These are phyloP conservation scores for Puma concolor DNA, from an alignment of 2,113 vertebrate genomes.

Conservation along the genomic window DNA sequence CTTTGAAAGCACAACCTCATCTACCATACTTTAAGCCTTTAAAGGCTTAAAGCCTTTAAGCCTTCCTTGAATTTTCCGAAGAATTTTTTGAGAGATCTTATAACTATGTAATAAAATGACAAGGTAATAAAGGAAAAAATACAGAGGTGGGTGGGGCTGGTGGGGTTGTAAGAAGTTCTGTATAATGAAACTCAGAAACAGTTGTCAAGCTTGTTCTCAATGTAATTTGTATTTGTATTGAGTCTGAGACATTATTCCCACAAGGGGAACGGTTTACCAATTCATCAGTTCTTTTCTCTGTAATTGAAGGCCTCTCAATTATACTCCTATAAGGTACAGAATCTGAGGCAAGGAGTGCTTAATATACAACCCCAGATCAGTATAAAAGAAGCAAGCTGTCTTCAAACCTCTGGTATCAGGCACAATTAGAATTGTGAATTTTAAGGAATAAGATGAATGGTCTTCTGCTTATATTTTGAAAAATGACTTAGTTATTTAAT, in stretches of 20 bases:
- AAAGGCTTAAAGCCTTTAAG: background rate
- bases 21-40: constrained; percentile 58
- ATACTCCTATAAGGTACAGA: background rate
- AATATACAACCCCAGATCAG: background rate
- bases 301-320: constrained; percentile 32
- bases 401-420: background rate
- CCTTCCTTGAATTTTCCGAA: constrained; percentile 70
- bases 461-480: background rate
- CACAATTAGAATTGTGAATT: background rate
- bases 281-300: constrained; percentile 47
- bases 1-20: constrained; percentile 67
- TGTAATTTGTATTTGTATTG: constrained; percentile 50
- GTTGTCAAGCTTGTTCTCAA: background rate
- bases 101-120: constrained; percentile 33
- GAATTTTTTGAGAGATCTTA: constrained; percentile 47
- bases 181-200: background rate
- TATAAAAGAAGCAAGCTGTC: background rate
- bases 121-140: constrained; percentile 41
- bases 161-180: background rate
- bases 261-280: background rate
- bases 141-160: background rate
- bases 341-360: background rate
- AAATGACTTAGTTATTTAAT: background rate
- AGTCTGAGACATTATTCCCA: background rate
- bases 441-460: background rate